Base-by-base conservation (phyloP, 1,140 invertebrate genomes). In the Penaeus indicus region DNA sequence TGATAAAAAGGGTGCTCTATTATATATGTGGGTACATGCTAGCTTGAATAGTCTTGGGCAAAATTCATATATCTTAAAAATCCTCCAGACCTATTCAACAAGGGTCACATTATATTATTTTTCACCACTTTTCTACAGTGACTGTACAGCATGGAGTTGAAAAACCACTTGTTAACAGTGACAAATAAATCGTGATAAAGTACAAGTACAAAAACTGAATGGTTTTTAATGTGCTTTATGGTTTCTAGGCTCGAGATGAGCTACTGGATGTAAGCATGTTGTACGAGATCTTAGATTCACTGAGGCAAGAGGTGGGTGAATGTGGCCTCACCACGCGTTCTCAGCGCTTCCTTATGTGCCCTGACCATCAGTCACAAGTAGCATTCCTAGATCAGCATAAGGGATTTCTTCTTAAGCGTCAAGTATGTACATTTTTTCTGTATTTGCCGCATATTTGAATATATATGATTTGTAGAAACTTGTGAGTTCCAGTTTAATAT, bases 321-420 rank as follows among this genome's bases (percentile, higher is more conserved):
- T 92, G 93, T 54, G 92, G 92, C 72, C 90, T 94, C 21, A 93
- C 93, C 11, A 90, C 93, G 11, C 91, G 92, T 84, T 95, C 96
- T 0, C 95, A 95, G 91, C 93, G 94, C 38, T 93, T 96, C 42
- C 92, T 96, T 0, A 92, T 94, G 47, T 91, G 96, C 60, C 77
- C 94, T 18, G 94, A 96, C 90, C 93, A 95, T 67, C 92, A 93
- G 67, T 91, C 93, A 10, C 90, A 91, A 64, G 75, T 80, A 42
- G 72, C 61, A 32, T 96, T 95, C 91, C 93, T 96, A 18, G 92
- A 93, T 27, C 92, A 94, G 69, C 94, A 95, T 91, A 94, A 93
- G 92, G 92, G 95, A 91, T 92, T 94, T 91, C 92, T 94, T 91
- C 92, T 96, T 42, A 95, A 94, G 69, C 94, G 93, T 91, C 94